A percentile compares a stretch with the other conserved stretches of the same genome.
phyloP scores from a whole-genome alignment of 2,113 vertebrate species.

The Rhegmatorhina hoffmannsi region DNA sequence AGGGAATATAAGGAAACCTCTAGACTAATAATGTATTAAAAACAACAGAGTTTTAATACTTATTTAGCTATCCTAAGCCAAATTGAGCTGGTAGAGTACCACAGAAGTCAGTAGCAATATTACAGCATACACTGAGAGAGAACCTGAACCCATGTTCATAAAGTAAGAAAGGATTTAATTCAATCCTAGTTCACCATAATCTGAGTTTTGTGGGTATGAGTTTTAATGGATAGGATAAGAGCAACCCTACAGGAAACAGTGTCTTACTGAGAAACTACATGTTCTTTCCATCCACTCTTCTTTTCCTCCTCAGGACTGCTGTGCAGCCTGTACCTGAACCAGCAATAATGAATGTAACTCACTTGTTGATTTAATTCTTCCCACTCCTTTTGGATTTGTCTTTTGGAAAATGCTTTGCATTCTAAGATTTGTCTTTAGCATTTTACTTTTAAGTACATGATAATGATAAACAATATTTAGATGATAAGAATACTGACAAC shows the following conservation, averaged over 20 bases:
- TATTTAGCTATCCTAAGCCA: background rate
- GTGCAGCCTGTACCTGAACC: slow-evolving; percentile 2
- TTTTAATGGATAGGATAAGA: slow-evolving; percentile 10
- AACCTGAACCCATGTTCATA: background rate
- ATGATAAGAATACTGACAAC: background rate
- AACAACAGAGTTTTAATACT: slow-evolving; percentile 20
- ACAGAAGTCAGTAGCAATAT: background rate
- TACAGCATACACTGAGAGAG: background rate
- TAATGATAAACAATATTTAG: background rate
- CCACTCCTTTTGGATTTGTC: slow-evolving; percentile 36
- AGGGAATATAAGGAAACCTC: slow-evolving; percentile 56
- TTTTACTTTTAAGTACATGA: slow-evolving; percentile 53
- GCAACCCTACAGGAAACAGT: background rate
- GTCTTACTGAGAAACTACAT: background rate
- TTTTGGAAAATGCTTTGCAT: slow-evolving; percentile 33
- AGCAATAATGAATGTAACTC: slow-evolving; percentile 1
- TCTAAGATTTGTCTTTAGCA: slow-evolving; percentile 21
- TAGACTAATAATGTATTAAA: slow-evolving; percentile 39
- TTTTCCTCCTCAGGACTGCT: background rate
- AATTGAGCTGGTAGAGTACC: background rate
- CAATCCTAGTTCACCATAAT: background rate
- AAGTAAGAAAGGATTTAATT: slow-evolving; percentile 6
- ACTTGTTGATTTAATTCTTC: slow-evolving; percentile 9
- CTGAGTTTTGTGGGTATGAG: background rate
- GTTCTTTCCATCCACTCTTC: background rate